phyloP scores from a whole-genome alignment of 2,888 invertebrate genomes.

The Tiphia femorata region DNA sequence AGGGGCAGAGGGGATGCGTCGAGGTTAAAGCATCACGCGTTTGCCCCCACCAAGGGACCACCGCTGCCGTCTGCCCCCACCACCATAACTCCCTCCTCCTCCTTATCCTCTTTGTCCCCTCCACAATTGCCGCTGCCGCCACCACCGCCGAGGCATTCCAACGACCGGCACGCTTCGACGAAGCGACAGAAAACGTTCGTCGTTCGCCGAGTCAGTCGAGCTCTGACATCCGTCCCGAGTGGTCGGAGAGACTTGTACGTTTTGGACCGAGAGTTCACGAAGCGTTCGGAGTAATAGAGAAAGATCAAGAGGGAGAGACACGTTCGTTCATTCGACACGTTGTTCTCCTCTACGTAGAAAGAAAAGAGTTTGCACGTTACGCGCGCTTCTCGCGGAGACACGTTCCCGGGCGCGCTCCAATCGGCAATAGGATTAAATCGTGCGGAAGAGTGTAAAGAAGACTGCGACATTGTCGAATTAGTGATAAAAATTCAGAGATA shows the following conservation, averaged over 20 bases:
- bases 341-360: too few species aligned
- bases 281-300: conserved; percentile 14
- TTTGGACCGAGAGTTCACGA: conserved; percentile 11
- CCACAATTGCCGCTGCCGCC: conserved; percentile 23
- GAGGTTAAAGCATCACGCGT: conserved; percentile 66
- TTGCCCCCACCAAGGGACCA: conserved; percentile 51
- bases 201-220: conserved; percentile 62
- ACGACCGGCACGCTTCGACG: conserved; percentile 59
- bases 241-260: conserved; percentile 43
- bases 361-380: too few species aligned
- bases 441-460: too few species aligned
- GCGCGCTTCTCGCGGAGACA: too few species aligned
- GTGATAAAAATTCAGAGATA: conserved; percentile 11
- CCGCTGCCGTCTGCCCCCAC: conserved; percentile 40
- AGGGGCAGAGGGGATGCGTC: conserved; percentile 55
- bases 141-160: conserved; percentile 54
- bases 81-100: conserved; percentile 37
- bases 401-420: too few species aligned
- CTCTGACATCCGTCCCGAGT: conserved; percentile 60
- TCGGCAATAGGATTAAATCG: too few species aligned
- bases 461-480: too few species aligned
- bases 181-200: conserved; percentile 58
- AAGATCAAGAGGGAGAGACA: conserved; percentile 1
- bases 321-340: too few species aligned
- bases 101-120: conserved; percentile 25